Evolutionary conservation across 1,140 invertebrate species (phyloP).

Genomic region (Caenorhabditis brenneri): DNA sequence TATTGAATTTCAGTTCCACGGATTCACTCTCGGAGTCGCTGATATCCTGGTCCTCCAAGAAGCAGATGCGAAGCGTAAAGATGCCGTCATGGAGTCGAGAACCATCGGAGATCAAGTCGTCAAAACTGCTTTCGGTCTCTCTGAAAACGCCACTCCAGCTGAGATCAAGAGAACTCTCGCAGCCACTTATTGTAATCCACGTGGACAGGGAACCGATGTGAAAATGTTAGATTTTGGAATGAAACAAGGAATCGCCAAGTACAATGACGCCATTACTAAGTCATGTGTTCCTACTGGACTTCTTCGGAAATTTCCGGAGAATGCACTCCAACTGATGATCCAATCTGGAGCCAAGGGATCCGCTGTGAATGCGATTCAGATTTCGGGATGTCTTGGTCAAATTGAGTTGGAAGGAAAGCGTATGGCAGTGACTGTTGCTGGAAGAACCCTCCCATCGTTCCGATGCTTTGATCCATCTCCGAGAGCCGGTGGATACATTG

Average conservation of each 20-base stretch:
- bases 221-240: conserved; percentile 84
- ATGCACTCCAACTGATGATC: conserved; percentile 97
- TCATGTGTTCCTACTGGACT: conserved; percentile 82
- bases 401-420: conserved; percentile 97
- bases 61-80: conserved; percentile 79
- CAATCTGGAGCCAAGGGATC: conserved; percentile 97
- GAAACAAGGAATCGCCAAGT: conserved; percentile 81
- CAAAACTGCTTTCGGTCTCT: conserved; percentile 78
- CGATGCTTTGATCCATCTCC: conserved; percentile 83
- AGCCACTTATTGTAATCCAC: conserved; percentile 74
- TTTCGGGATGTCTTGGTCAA: conserved; percentile 93
- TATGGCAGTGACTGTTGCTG: conserved; percentile 90
- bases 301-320: conserved; percentile 85
- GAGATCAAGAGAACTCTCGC: conserved; percentile 74
- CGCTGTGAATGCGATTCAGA: conserved; percentile 76
- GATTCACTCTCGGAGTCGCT: conserved; percentile 91
- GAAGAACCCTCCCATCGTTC: conserved; percentile 84
- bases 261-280: conserved; percentile 89
- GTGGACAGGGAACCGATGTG: conserved; percentile 80
- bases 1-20: conserved; percentile 75
- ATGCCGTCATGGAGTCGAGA: conserved; percentile 78
- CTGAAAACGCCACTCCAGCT: conserved; percentile 74
- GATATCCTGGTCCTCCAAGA: conserved; percentile 84
- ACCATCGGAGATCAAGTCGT: conserved; percentile 77
- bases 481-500: conserved; percentile 92